Percentiles rank a stretch among this genome's conserved stretches.
phyloP scores from a whole-genome alignment of 2,797 vertebrate genomes.

The Octomys mimax region DNA sequence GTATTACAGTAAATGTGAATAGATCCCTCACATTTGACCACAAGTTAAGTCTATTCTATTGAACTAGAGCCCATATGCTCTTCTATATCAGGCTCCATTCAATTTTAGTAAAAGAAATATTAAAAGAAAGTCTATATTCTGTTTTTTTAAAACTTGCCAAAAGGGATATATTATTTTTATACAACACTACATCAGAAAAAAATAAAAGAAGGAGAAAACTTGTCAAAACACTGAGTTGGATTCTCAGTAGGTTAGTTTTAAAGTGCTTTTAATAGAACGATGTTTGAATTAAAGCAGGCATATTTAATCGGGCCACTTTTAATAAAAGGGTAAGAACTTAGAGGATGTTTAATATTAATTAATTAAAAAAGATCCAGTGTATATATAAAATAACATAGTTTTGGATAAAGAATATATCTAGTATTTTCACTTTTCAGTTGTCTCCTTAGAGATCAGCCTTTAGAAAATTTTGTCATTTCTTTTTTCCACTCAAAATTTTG shows the following conservation, averaged over 20 bases:
- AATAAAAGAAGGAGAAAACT: background rate
- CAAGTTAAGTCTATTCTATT: background rate
- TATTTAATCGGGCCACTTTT: background rate
- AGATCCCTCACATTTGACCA: background rate
- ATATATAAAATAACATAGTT: background rate
- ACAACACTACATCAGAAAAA: background rate
- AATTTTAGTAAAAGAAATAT: slow-evolving; percentile 30
- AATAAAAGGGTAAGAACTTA: background rate
- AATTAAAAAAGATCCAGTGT: background rate
- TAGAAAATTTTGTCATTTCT: slow-evolving; percentile 10
- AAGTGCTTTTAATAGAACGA: background rate
- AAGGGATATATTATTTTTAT: background rate
- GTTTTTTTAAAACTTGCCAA: background rate
- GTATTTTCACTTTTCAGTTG: background rate
- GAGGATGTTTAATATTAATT: slow-evolving; percentile 7
- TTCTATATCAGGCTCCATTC: slow-evolving; percentile 16
- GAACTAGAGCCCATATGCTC: background rate
- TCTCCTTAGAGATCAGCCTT: slow-evolving; percentile 27
- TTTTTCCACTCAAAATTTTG: slow-evolving; percentile 61
- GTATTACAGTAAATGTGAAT: background rate
- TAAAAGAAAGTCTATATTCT: slow-evolving; percentile 31
- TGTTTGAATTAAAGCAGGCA: background rate
- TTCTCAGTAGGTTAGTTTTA: background rate
- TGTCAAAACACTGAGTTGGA: background rate
- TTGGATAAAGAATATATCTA: background rate